These are phyloP conservation scores for Procambarus clarkii DNA, from an alignment of 1,140 invertebrate genomes.

Conservation along the genomic window DNA sequence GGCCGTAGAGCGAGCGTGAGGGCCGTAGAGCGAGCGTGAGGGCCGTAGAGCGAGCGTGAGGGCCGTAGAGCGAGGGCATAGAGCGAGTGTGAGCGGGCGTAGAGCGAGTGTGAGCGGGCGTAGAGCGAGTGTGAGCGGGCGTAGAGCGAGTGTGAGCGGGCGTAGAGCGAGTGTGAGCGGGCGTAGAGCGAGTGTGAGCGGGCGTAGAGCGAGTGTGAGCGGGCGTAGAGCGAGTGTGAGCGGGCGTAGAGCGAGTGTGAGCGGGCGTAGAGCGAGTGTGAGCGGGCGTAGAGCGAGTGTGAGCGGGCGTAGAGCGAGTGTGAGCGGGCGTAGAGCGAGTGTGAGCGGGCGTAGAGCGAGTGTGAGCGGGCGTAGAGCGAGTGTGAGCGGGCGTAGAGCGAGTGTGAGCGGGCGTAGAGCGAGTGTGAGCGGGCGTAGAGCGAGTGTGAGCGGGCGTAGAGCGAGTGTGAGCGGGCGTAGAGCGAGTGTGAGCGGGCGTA, in stretches of 20 bases:
- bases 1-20: neutral
- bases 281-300: conserved; percentile 12
- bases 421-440: neutral
- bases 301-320: neutral
- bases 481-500: neutral
- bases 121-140: neutral
- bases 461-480: neutral
- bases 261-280: neutral
- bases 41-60: neutral
- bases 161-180: neutral
- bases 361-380: neutral
- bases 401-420: too few relatives aligned
- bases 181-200: neutral
- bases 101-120: neutral
- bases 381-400: too few relatives aligned
- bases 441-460: too few relatives aligned
- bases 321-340: too few relatives aligned
- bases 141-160: neutral
- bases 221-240: too few relatives aligned
- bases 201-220: neutral
- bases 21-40: neutral
- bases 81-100: neutral
- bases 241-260: too few relatives aligned
- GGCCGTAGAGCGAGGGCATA: too few relatives aligned
- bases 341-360: neutral